Conservation (phyloP, 2,888 invertebrate genomes). For the Halictus quadricinctus region DNA sequence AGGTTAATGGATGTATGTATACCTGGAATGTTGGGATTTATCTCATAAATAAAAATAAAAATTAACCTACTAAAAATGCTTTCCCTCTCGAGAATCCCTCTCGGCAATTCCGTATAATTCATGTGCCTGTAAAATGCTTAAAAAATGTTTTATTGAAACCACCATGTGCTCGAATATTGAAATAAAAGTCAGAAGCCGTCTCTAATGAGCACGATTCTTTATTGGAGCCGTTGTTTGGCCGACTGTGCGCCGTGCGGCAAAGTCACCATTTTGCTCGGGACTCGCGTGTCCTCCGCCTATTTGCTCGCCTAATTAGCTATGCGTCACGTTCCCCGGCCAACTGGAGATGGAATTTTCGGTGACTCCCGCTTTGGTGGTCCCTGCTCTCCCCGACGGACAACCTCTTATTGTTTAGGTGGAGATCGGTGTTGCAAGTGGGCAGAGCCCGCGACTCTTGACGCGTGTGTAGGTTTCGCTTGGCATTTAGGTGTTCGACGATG, state of each 20-base stretch:
- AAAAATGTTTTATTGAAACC: neutral
- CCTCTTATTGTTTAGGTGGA: neutral
- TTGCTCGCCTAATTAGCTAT: slow-evolving; percentile 32
- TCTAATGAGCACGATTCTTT: neutral
- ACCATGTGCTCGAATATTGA: neutral
- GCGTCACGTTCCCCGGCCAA: slow-evolving; percentile 3
- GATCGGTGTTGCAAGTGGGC: neutral
- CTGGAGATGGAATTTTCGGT: slow-evolving; percentile 2
- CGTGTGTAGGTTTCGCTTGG: neutral
- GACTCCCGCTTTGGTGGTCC: slow-evolving; percentile 1
- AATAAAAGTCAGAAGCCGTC: neutral
- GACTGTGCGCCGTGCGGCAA: neutral
- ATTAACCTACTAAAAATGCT: no score
- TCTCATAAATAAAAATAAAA: no score
- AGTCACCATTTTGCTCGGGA: slow-evolving; percentile 16
- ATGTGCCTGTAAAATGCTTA: neutral
- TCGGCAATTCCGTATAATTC: no score
- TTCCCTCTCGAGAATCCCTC: no score
- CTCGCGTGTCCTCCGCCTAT: slow-evolving; percentile 33
- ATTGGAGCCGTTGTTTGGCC: neutral
- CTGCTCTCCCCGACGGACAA: neutral
- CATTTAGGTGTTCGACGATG: slow-evolving; percentile 1
- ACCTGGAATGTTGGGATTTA: no score
- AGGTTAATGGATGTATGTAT: no score
- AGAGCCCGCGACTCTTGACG: neutral